A percentile compares a stretch with the other conserved stretches of the same genome.
These are phyloP conservation scores for Erinaceus europaeus DNA, from an alignment of 2,113 vertebrate species.

Conservation along the genomic window DNA sequence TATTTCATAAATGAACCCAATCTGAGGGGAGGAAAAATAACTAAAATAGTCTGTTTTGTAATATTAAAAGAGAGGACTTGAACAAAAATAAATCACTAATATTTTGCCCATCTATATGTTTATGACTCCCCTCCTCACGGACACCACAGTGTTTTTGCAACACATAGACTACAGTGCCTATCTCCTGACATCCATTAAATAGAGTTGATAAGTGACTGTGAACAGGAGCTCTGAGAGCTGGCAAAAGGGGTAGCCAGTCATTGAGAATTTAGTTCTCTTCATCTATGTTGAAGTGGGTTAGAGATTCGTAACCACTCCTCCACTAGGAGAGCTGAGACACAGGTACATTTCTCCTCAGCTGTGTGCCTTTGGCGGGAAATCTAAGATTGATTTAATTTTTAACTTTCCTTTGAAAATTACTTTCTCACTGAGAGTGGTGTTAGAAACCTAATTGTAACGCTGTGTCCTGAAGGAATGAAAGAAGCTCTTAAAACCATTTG, in stretches of 20 bases:
- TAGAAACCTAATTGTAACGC: not conserved
- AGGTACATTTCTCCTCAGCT: not conserved
- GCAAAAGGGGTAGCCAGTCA: not conserved
- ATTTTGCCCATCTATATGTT: too few species aligned
- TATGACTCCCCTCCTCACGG: too few species aligned
- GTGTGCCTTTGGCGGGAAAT: not conserved
- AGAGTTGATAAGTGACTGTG: not conserved
- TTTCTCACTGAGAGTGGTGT: not conserved
- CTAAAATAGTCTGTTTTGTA: not conserved
- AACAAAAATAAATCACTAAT: not conserved
- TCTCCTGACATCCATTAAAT: too few species aligned
- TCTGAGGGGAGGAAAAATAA: not conserved
- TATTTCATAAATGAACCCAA: constrained; percentile 6
- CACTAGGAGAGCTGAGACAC: not conserved
- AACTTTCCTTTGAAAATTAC: not conserved
- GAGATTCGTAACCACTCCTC: not conserved
- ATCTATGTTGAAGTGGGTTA: not conserved
- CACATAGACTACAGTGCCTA: too few species aligned
- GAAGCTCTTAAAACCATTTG: not conserved
- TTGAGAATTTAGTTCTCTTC: not conserved
- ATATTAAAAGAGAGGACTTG: not conserved
- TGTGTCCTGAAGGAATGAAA: not conserved
- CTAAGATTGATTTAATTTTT: not conserved
- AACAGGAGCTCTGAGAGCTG: not conserved
- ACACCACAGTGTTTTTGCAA: too few species aligned